Evolutionary conservation across 2,888 invertebrate genomes (phyloP).

Genomic region (Epirrhoe tristata): DNA sequence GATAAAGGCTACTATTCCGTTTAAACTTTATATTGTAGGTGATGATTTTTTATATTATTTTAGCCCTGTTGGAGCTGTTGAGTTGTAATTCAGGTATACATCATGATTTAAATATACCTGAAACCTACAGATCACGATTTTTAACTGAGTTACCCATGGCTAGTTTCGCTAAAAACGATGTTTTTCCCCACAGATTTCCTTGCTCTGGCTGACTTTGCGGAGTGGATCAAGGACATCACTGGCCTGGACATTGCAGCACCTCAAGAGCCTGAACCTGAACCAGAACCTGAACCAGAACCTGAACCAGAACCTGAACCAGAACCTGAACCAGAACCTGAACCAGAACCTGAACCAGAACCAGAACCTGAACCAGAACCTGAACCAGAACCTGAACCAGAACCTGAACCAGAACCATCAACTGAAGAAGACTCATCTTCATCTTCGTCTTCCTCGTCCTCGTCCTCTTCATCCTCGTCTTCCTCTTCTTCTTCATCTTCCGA

Average conservation of each 20-base stretch:
- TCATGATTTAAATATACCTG: too few relatives aligned
- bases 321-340: not conserved
- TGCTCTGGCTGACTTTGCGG: conserved; percentile 38
- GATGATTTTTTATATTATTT: too few relatives aligned
- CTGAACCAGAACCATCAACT: not conserved
- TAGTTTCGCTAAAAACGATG: conserved; percentile 5
- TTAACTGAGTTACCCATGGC: too few relatives aligned
- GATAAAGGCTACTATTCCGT: too few relatives aligned
- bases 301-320: not conserved
- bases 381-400: not conserved
- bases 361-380: not conserved
- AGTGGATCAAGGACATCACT: conserved; percentile 54
- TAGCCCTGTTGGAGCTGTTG: too few relatives aligned
- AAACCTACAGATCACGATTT: too few relatives aligned
- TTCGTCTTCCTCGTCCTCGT: not conserved
- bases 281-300: too few relatives aligned
- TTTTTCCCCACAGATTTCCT: conserved; percentile 48
- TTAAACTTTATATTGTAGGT: too few relatives aligned
- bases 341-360: not conserved
- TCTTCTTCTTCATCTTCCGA: not conserved
- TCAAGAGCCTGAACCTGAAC: not conserved
- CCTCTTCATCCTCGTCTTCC: not conserved
- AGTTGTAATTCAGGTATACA: too few relatives aligned
- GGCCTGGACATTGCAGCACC: conserved; percentile 31
- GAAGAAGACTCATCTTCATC: not conserved